phyloP scores from a whole-genome alignment of 2,113 vertebrate genomes.

The Coreoperca whiteheadi region DNA sequence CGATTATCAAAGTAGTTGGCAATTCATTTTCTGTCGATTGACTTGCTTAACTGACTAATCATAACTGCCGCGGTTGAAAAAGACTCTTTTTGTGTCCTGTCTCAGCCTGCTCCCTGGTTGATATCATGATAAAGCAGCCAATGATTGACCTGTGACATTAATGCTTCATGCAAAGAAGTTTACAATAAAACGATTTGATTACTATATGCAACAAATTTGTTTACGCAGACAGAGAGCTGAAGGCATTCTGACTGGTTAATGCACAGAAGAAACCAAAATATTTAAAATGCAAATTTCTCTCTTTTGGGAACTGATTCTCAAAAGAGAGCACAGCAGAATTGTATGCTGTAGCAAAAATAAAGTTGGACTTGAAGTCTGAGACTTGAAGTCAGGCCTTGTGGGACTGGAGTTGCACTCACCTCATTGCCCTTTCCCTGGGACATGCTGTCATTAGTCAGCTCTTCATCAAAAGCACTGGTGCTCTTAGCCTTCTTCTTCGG shows the following conservation, averaged over 20 bases:
- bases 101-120: neutral
- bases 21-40: neutral
- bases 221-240: neutral
- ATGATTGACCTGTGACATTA: too few relatives aligned
- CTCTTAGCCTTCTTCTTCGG: slow-evolving; percentile 89
- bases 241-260: neutral
- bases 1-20: neutral
- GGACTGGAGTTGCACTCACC: slow-evolving; percentile 82
- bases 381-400: neutral
- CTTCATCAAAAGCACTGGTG: slow-evolving; percentile 92
- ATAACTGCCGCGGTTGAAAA: neutral
- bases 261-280: neutral
- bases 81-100: neutral
- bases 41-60: neutral
- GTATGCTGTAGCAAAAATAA: neutral
- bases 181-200: neutral
- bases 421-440: slow-evolving; percentile 97
- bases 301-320: too few relatives aligned
- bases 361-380: too few relatives aligned
- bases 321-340: too few relatives aligned
- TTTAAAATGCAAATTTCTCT: too few relatives aligned
- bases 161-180: neutral
- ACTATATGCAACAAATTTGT: neutral
- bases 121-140: neutral
- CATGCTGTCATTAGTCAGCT: slow-evolving; percentile 98